Percentiles rank a stretch among this genome's conserved stretches.
Evolutionary conservation across 2,888 invertebrate genomes (phyloP).

Genomic region (Tetragnatha montana): DNA sequence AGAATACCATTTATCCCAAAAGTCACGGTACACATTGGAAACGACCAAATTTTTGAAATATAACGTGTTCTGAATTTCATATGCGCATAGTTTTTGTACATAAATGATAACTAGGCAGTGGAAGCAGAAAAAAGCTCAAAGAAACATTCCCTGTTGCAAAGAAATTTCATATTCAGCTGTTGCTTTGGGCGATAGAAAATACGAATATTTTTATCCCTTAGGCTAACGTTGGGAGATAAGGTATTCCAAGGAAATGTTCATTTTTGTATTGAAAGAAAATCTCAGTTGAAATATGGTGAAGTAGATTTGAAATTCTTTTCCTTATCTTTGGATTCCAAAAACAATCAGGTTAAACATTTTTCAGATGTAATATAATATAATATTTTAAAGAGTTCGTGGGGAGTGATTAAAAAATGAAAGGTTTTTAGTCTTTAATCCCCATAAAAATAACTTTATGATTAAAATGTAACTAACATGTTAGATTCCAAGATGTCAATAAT

Average conservation of each 20-base stretch:
- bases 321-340: too few relatives aligned
- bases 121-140: not conserved
- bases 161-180: conserved; percentile 10
- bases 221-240: not conserved
- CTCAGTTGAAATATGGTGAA: not conserved
- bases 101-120: conserved; percentile 13
- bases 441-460: too few relatives aligned
- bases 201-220: conserved; percentile 19
- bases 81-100: conserved; percentile 18
- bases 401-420: too few relatives aligned
- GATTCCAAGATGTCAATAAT: too few relatives aligned
- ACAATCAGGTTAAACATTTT: too few relatives aligned
- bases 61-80: conserved; percentile 27
- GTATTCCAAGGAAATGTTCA: conserved; percentile 3
- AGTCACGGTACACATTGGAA: not conserved
- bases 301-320: not conserved
- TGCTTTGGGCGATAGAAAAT: not conserved
- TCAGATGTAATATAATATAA: too few relatives aligned
- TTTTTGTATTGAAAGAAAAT: not conserved
- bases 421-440: too few relatives aligned
- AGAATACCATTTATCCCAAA: conserved; percentile 2
- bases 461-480: too few relatives aligned
- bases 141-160: not conserved
- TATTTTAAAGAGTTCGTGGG: too few relatives aligned
- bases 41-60: not conserved